Evolutionary conservation across 2,888 invertebrate species (phyloP), one percentile per base, ranked within the genome.

Genomic region (Onthophagus sagittarius): DNA sequence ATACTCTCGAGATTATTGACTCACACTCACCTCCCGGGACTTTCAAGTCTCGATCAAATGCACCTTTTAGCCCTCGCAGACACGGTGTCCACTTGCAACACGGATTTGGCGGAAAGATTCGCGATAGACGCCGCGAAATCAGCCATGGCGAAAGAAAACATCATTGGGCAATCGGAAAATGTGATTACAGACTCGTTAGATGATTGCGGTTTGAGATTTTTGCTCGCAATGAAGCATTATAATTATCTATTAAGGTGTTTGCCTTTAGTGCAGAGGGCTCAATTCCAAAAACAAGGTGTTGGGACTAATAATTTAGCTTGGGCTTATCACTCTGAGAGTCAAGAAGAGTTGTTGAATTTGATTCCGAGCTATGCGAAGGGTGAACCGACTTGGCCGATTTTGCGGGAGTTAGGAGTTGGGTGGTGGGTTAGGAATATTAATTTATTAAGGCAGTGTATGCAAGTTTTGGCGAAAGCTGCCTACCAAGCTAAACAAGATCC

Each of bases 261-360:
- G 74, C 98, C 99, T 0, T 87, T 97, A 7, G 93, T 92, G 0
- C 98, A 98, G 84, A 88, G 98, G 72, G 92, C 94, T 0, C 90
- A 91, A 72, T 90, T 97, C 77, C 96, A 97, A 81, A 92, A 93
- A 72, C 92, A 93, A 77, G 98, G 96, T 15, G 93, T 96, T 0
- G 93, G 93, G 53, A 94, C 93, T 7, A 94, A 97, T 79, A 96
- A 98, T 85, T 89, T 99, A 15, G 98, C 98, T 2, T 99, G 99
- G 99, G 99, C 99, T 0, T 99, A 96, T 86, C 99, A 99, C 85
- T 99, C 99, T 0, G 99, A 99, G 86, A 95, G 97, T 15, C 97
- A 98, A 83, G 98, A 98, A 80, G 99, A 99, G 83, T 87, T 99
- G 72, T 86, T 99, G 11, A 92, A 93, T 74, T 87, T 97, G 70